phyloP scores from a whole-genome alignment of 2,797 vertebrate genomes.

The Orientallactaga sibirica region DNA sequence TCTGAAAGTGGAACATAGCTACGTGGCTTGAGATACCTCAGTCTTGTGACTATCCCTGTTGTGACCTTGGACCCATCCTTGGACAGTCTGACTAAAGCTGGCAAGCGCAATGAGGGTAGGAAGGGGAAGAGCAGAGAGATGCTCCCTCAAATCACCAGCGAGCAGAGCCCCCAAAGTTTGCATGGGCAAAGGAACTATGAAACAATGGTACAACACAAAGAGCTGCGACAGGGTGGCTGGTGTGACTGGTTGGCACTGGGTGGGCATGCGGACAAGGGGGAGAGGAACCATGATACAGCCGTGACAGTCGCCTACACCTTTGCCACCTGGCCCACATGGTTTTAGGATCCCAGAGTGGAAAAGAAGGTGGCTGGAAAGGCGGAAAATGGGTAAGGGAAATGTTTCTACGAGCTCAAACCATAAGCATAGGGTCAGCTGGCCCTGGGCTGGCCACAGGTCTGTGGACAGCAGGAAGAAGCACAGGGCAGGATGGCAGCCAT shows the following conservation, averaged over 20 bases:
- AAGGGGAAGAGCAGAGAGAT: no score
- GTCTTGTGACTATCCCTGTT: background rate
- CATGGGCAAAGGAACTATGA: background rate
- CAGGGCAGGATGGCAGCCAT: background rate
- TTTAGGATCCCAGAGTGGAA: background rate
- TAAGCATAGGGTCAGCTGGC: background rate
- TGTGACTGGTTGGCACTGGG: background rate
- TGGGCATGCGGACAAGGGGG: fast-evolving
- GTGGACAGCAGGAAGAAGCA: background rate
- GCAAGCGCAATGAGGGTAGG: background rate
- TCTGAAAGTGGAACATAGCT: background rate
- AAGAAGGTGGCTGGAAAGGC: background rate
- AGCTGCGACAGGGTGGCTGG: background rate
- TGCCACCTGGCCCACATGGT: background rate
- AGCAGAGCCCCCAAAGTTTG: background rate
- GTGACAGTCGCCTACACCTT: no score
- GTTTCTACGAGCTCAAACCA: background rate
- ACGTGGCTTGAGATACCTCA: background rate
- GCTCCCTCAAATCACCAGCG: background rate
- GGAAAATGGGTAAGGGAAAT: background rate
- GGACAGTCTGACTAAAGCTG: background rate
- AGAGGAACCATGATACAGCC: background rate
- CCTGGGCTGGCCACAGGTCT: background rate
- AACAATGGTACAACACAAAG: background rate
- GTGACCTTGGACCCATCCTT: background rate